Percentiles rank a stretch among this genome's conserved stretches.
phyloP scores from a whole-genome alignment of 2,113 vertebrate genomes.

The Larimichthys polyactis region DNA sequence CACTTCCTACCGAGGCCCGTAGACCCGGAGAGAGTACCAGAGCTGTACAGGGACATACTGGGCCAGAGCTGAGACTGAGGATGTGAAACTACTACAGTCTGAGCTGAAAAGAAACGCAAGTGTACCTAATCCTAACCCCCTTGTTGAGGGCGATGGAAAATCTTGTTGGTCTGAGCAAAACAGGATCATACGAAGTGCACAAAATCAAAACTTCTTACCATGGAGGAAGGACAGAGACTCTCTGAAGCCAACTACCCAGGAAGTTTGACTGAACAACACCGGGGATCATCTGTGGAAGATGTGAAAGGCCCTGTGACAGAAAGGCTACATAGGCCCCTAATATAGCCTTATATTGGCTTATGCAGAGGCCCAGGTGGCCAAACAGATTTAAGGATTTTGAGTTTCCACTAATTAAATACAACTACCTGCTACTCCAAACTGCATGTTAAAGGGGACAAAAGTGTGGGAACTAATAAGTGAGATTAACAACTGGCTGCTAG shows the following conservation, averaged over 20 bases:
- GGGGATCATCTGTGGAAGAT: constrained; percentile 46
- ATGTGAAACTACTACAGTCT: neutral
- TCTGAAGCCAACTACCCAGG: constrained; percentile 24
- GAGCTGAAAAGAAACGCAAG: constrained; percentile 43
- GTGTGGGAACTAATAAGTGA: constrained; percentile 47
- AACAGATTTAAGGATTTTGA: constrained; percentile 50
- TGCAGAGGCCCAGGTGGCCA: constrained; percentile 54
- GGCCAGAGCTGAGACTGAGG: constrained; percentile 92
- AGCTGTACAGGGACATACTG: constrained; percentile 98
- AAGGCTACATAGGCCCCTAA: constrained; percentile 8
- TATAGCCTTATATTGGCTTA: constrained; percentile 46
- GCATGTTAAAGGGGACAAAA: constrained; percentile 66
- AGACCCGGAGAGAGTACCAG: constrained; percentile 96
- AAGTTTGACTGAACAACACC: constrained; percentile 42
- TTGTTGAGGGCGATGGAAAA: constrained; percentile 32
- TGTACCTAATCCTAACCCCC: constrained; percentile 24
- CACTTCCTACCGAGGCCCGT: constrained; percentile 99
- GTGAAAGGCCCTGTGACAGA: constrained; percentile 22
- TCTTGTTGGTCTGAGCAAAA: constrained; percentile 41
- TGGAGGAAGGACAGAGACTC: constrained; percentile 43
- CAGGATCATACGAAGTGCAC: constrained; percentile 51
- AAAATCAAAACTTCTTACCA: constrained; percentile 39
- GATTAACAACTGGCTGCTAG: constrained; percentile 54
- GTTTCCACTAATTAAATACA: constrained; percentile 36
- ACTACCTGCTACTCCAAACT: constrained; percentile 51